Evolutionary conservation across 2,113 vertebrate genomes (phyloP).

Genomic region (Bolborhynchus lineola): DNA sequence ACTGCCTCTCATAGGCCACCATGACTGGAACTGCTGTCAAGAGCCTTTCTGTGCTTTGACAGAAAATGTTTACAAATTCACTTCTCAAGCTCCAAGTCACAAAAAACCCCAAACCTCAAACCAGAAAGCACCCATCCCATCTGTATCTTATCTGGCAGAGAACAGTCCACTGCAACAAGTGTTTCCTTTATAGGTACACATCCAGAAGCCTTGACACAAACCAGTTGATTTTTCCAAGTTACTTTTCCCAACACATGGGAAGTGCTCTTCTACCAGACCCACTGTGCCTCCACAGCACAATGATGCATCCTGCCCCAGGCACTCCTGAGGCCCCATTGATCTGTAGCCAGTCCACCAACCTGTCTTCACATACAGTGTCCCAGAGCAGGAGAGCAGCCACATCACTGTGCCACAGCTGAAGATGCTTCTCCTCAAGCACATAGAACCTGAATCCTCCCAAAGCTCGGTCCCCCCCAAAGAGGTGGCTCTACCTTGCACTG

Average conservation of each 20-base stretch:
- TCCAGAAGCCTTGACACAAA: neutral
- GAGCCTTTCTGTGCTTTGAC: neutral
- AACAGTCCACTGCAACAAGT: neutral
- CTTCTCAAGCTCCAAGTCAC: neutral
- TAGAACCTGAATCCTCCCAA: neutral
- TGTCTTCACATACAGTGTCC: neutral
- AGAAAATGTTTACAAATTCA: neutral
- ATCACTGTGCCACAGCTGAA: neutral
- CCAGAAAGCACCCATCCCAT: neutral
- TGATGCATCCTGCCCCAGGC: rapidly evolving
- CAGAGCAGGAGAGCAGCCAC: neutral
- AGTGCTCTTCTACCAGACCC: neutral
- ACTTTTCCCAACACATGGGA: neutral
- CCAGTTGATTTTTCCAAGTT: neutral
- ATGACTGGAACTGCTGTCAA: neutral
- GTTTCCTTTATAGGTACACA: neutral
- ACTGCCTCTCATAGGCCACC: neutral
- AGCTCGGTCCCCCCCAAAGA: neutral
- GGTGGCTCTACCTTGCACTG: neutral
- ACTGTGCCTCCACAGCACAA: neutral
- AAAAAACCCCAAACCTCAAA: neutral
- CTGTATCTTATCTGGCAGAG: neutral
- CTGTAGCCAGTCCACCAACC: neutral
- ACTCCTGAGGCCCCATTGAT: neutral
- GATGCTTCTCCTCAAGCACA: neutral